Conservation (phyloP, 2,113 vertebrate species). For the Tamias sibiricus region DNA sequence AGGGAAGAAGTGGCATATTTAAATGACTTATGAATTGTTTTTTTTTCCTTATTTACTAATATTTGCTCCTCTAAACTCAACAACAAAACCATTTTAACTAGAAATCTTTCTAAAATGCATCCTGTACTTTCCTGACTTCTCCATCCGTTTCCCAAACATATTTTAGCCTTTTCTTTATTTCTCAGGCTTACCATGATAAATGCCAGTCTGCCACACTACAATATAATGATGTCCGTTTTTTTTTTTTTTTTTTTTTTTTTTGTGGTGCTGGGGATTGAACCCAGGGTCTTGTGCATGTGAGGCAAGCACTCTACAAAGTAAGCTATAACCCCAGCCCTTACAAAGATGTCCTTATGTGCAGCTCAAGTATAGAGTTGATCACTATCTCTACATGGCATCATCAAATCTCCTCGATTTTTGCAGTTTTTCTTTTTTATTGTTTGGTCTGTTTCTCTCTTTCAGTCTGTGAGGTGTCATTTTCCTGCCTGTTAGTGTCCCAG, state of each 20-base stretch:
- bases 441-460: background rate
- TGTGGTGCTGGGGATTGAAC: too few relatives aligned
- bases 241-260: too few relatives aligned
- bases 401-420: background rate
- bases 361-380: background rate
- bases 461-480: background rate
- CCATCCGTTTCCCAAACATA: background rate
- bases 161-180: background rate
- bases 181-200: background rate
- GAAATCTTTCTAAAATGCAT: slow-evolving; percentile 21
- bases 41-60: slow-evolving; percentile 14
- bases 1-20: slow-evolving; percentile 23
- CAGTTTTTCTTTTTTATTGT: slow-evolving; percentile 16
- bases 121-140: background rate
- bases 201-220: background rate
- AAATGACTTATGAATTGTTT: slow-evolving; percentile 10
- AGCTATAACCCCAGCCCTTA: too few relatives aligned
- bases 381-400: background rate
- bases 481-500: background rate
- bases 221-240: too few relatives aligned
- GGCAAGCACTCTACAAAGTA: too few relatives aligned
- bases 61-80: background rate
- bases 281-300: too few relatives aligned
- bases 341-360: background rate
- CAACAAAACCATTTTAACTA: background rate